Base-by-base conservation (phyloP, 1,140 invertebrate genomes). In the Protaetia brevitarsis region DNA sequence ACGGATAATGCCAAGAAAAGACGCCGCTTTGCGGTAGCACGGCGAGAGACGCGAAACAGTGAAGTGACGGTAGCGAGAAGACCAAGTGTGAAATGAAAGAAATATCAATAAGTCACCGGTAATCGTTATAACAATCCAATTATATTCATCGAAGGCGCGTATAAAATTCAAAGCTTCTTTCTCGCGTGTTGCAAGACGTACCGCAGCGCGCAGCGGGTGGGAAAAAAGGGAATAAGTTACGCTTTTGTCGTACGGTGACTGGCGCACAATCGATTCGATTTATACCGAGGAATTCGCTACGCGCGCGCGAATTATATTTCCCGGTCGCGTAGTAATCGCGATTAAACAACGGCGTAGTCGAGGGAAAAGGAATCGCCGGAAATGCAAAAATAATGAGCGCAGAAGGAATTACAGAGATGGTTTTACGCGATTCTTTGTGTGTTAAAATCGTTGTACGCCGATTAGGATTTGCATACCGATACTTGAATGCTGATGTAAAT, bases 101-200 rank as follows among this genome's bases (percentile, higher is more conserved):
- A 37, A 37, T 10, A 37, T 16, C 34, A 37, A 37, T 37, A 37
- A 37, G 34, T 37, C 34, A 37, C 34, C 3, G 10, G 34, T 37
- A 37, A 37, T 37, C 34, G 34, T 37, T 37, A 11, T 3, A 37
- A 37, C 34, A 37, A 37, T 37, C 34, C 34, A 37, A 37, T 37
- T 37, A 37, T 37, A 37, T 37, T 37, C 34, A 37, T 11, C 5
- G 34, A 37, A 37, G 1, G 16, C 34, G 16, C 11, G 34, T 37
- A 37, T 37, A 37, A 37, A 37, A 37, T 37, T 37, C 34, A 37
- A 37, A 37, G 34, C 34, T 37, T 37, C 34, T 37, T n/a, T n/a
- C n/a, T n/a, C 34, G 34, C 34, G 34, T 16, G 10, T 3, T 37
- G 10, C 34, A 10, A 37, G 16, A 11, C 34, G 34, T 13, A 37